Evolutionary conservation across 2,888 invertebrate genomes (phyloP).

Genomic region (Cremastinae sp.): DNA sequence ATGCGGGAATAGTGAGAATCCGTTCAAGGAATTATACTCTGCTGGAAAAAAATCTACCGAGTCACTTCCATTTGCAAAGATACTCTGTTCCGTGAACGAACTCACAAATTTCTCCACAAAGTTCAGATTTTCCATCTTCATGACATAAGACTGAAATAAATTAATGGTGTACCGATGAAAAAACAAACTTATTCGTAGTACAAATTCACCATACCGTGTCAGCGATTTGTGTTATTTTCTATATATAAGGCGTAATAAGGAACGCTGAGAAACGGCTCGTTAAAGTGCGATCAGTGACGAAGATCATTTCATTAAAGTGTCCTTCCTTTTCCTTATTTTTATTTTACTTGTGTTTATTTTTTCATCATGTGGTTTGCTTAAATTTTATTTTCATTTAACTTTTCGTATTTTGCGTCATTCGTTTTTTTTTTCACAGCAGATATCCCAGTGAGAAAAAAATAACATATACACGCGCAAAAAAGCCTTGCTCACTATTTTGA

Average conservation of each 20-base stretch:
- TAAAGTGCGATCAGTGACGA: constrained; percentile 63
- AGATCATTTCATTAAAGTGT: constrained; percentile 63
- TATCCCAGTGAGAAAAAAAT: too few species aligned
- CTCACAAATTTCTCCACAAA: constrained; percentile 7
- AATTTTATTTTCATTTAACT: not conserved
- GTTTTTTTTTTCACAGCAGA: too few species aligned
- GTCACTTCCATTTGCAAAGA: not conserved
- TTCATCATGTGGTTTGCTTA: not conserved
- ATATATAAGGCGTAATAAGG: constrained; percentile 42
- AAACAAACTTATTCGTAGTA: constrained; percentile 7
- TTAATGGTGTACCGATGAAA: constrained; percentile 55
- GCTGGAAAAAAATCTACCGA: constrained; percentile 26
- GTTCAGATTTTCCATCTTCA: constrained; percentile 28
- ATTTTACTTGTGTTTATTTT: not conserved
- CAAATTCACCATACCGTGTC: constrained; percentile 55
- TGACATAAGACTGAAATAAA: constrained; percentile 46
- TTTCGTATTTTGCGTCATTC: too few species aligned
- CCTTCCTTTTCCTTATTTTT: constrained; percentile 50
- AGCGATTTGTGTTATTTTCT: constrained; percentile 49
- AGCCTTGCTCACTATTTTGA: too few species aligned
- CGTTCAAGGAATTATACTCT: constrained; percentile 10
- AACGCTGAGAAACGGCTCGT: constrained; percentile 56
- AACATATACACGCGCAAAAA: too few species aligned
- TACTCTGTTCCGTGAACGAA: constrained; percentile 22
- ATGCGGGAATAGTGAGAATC: not conserved